Percentiles rank a stretch among this genome's conserved stretches.
Conservation (phyloP, 64 coral and sea anemone species). For the Stichodactyla mertensii region DNA sequence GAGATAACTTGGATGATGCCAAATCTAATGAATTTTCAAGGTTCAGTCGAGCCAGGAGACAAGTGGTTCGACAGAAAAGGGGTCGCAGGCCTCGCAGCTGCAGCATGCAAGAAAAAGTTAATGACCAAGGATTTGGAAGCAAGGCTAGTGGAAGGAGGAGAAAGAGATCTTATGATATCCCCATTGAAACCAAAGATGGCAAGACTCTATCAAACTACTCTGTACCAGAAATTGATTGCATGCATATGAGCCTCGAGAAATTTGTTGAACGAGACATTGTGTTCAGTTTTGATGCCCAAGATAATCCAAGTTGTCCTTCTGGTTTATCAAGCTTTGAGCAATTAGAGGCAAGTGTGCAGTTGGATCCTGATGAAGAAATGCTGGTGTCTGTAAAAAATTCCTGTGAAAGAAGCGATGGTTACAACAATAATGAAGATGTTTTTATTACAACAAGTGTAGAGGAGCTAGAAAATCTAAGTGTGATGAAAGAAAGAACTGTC, state of each 20-base stretch:
- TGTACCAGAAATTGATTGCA: constrained; percentile 24
- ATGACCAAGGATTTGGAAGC: too few relatives aligned
- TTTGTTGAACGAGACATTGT: constrained; percentile 47
- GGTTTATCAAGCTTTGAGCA: constrained; percentile 1
- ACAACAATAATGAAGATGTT: not conserved
- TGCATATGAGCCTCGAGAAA: constrained; percentile 22
- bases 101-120: constrained; percentile 6
- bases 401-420: not conserved
- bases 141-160: not conserved
- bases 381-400: not conserved
- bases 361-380: not conserved
- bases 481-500: not conserved
- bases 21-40: constrained; percentile 7
- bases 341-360: not conserved
- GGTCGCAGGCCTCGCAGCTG: constrained; percentile 1
- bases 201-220: constrained; percentile 2
- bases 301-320: not conserved
- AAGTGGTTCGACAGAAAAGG: constrained; percentile 13
- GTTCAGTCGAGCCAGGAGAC: not conserved
- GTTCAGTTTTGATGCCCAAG: constrained; percentile 11
- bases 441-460: not conserved
- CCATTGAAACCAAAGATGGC: constrained; percentile 42
- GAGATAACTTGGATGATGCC: not conserved
- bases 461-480: not conserved
- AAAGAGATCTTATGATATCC: constrained; percentile 38